These are phyloP conservation scores for Alexandromys fortis DNA, from an alignment of 2,113 vertebrate genomes.

Conservation along the genomic window DNA sequence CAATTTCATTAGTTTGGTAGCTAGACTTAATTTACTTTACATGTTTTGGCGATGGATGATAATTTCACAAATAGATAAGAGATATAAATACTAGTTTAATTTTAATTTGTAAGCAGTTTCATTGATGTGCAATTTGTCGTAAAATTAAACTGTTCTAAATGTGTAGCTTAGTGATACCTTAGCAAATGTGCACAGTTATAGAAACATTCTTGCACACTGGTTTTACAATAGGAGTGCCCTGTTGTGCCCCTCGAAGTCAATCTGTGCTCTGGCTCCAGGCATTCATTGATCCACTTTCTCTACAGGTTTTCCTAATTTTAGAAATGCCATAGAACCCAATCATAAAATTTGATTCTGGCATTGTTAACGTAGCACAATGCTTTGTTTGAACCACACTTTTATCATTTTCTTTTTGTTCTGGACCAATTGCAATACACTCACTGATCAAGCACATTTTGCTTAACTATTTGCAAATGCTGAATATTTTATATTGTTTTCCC, in stretches of 20 bases:
- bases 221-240: conserved; percentile 6
- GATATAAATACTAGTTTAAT: conserved; percentile 21
- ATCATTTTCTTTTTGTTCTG: neutral
- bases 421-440: neutral
- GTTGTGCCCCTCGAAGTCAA: neutral
- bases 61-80: conserved; percentile 1
- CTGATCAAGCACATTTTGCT: conserved; percentile 33
- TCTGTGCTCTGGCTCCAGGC: neutral
- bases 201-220: neutral
- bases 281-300: conserved; percentile 39
- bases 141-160: conserved; percentile 32
- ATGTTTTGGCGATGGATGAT: neutral
- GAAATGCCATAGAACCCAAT: conserved; percentile 10
- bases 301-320: neutral
- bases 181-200: conserved; percentile 2
- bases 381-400: conserved; percentile 18
- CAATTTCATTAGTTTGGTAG: conserved; percentile 37
- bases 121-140: neutral
- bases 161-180: neutral
- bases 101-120: conserved; percentile 44
- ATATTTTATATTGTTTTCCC: conserved; percentile 4
- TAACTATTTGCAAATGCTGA: neutral
- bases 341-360: neutral
- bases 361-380: conserved; percentile 9
- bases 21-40: conserved; percentile 44